Percentiles rank a stretch among this genome's conserved stretches.
Conservation (phyloP, 2,888 invertebrate species). For the Neoscelio sp. region DNA sequence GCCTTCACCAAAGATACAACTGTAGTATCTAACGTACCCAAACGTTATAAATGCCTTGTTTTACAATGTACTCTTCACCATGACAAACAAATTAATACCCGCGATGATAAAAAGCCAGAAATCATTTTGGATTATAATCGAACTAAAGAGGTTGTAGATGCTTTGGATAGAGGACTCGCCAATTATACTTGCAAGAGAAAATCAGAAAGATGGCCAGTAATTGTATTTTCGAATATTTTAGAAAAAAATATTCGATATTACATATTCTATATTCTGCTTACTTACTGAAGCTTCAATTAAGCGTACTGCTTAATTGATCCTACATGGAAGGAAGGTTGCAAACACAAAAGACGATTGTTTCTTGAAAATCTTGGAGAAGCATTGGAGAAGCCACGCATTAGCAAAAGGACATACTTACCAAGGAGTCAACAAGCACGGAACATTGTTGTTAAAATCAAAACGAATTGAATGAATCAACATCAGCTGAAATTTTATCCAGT, state of each 20-base stretch:
- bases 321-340: constrained; percentile 1
- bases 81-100: constrained; percentile 4
- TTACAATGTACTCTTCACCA: constrained; percentile 3
- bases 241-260: too few species aligned
- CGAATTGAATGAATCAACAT: not conserved
- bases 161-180: constrained; percentile 16
- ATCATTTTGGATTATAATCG: constrained; percentile 14
- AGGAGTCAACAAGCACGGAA: not conserved
- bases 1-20: not conserved
- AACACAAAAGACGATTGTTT: constrained; percentile 17
- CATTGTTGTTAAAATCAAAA: constrained; percentile 1
- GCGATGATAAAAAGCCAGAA: constrained; percentile 16
- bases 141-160: constrained; percentile 16
- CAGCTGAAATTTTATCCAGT: not conserved
- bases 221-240: constrained; percentile 14
- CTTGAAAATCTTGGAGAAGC: constrained; percentile 6
- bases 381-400: not conserved
- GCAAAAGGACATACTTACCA: not conserved
- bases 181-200: constrained; percentile 26
- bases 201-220: constrained; percentile 22
- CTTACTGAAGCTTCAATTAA: constrained; percentile 6
- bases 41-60: not conserved
- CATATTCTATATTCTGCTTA: too few species aligned
- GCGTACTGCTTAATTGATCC: constrained; percentile 22
- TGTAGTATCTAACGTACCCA: not conserved